A percentile compares a stretch with the other conserved stretches of the same genome.
Conservation (phyloP, 2,113 vertebrate species). For the Forbesichthys agassizii region DNA sequence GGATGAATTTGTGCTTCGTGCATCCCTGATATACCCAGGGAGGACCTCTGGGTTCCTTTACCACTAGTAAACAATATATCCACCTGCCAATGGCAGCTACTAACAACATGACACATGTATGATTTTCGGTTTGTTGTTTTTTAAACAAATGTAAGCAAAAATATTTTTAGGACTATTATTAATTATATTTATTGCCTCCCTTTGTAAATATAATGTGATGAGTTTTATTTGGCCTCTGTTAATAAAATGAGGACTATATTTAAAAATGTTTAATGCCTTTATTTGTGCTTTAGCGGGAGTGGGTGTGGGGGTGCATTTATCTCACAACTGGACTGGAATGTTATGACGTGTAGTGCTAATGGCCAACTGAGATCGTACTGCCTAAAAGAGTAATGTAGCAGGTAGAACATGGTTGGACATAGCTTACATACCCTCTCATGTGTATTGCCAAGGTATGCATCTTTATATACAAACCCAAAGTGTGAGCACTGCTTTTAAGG, state of each 20-base stretch:
- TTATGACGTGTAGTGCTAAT: slow-evolving; percentile 3
- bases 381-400: slow-evolving; percentile 44
- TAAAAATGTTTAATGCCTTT: slow-evolving; percentile 68
- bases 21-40: slow-evolving; percentile 29
- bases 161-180: slow-evolving; percentile 85
- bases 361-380: background rate
- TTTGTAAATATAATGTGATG: slow-evolving; percentile 84
- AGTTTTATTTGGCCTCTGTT: slow-evolving; percentile 84
- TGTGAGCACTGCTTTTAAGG: slow-evolving; percentile 53
- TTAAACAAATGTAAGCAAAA: slow-evolving; percentile 79
- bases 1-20: slow-evolving; percentile 34
- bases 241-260: slow-evolving; percentile 86
- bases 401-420: slow-evolving; percentile 49
- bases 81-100: slow-evolving; percentile 72
- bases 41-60: slow-evolving; percentile 41
- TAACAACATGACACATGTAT: slow-evolving; percentile 82
- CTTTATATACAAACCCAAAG: slow-evolving; percentile 70
- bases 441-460: slow-evolving; percentile 71
- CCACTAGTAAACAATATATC: slow-evolving; percentile 58
- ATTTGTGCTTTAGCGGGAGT: slow-evolving; percentile 13
- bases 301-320: background rate
- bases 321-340: background rate
- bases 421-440: slow-evolving; percentile 66
- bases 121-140: slow-evolving; percentile 46
- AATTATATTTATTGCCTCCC: slow-evolving; percentile 85